Percentiles rank a stretch among this genome's conserved stretches.
Evolutionary conservation across 2,797 vertebrate genomes (phyloP).

Genomic region (Buphagus erythrorhynchus): DNA sequence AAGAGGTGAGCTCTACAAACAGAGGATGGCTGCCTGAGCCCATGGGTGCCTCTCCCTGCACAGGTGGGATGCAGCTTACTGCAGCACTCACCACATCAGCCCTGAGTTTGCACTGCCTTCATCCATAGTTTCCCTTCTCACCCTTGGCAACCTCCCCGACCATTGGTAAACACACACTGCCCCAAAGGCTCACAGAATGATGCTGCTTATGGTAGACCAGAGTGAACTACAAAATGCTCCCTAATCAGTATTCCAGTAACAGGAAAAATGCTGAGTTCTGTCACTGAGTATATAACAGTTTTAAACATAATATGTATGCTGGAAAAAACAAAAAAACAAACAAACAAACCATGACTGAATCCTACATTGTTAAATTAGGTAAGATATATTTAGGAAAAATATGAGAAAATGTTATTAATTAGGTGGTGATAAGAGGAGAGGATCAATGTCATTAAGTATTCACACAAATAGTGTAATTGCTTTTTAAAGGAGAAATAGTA

Average conservation of each 20-base stretch:
- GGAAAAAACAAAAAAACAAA: neutral
- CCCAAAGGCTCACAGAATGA: neutral
- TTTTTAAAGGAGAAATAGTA: neutral
- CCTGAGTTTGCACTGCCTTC: neutral
- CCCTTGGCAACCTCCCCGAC: neutral
- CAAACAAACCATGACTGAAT: neutral
- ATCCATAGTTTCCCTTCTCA: neutral
- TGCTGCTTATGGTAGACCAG: neutral
- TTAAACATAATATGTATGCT: fast-evolving
- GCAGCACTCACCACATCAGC: neutral
- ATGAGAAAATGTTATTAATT: neutral
- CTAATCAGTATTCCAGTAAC: neutral
- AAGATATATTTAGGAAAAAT: neutral
- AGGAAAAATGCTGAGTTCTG: neutral
- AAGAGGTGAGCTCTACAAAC: neutral
- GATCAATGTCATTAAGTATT: neutral
- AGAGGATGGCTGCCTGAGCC: neutral
- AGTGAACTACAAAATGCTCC: neutral
- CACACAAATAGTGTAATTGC: neutral
- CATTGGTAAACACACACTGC: neutral
- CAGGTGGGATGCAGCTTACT: neutral
- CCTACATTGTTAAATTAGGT: neutral
- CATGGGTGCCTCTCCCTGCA: neutral
- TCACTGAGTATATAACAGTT: neutral
- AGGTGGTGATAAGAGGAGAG: neutral